A percentile compares a stretch with the other conserved stretches of the same genome.
Evolutionary conservation across 2,888 invertebrate species (phyloP).

Genomic region (Aricia artaxerxes): DNA sequence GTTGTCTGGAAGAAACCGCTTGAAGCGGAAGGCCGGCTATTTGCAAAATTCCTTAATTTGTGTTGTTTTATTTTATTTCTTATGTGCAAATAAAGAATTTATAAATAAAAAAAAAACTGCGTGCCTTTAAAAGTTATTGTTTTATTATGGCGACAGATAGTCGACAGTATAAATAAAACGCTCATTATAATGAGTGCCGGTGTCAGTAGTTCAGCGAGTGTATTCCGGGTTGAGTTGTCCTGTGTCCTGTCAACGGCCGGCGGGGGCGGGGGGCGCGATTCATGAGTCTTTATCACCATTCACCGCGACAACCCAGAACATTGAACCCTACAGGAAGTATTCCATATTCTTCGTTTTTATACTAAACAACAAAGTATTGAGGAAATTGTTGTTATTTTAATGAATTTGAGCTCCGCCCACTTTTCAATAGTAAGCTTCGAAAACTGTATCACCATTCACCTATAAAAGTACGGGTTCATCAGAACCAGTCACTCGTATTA

Average conservation of each 20-base stretch:
- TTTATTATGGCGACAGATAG: neutral
- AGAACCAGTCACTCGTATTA: neutral
- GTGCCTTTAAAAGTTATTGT: too few relatives aligned
- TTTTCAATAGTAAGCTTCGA: neutral
- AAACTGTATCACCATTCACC: neutral
- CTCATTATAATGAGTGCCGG: slow-evolving; percentile 33
- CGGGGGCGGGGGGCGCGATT: slow-evolving; percentile 52
- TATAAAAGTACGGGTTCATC: too few relatives aligned
- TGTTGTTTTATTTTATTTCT: too few relatives aligned
- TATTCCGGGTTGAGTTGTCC: slow-evolving; percentile 67
- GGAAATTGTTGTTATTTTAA: neutral
- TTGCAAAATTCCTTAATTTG: too few relatives aligned
- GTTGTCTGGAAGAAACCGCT: too few relatives aligned
- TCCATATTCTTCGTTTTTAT: slow-evolving; percentile 66
- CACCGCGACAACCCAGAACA: slow-evolving; percentile 66
- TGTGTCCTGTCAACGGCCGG: slow-evolving; percentile 65
- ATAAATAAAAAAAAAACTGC: too few relatives aligned
- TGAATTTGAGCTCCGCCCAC: neutral
- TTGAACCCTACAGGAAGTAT: slow-evolving; percentile 77
- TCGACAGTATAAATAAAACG: slow-evolving; percentile 33
- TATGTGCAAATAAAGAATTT: too few relatives aligned
- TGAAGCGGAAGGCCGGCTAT: too few relatives aligned
- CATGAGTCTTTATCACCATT: slow-evolving; percentile 72
- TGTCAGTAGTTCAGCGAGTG: slow-evolving; percentile 39
- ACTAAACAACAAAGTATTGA: neutral